A percentile compares a stretch with the other conserved stretches of the same genome.
Conservation (phyloP, 2,113 vertebrate species). For the Corythornis madagascariensis region DNA sequence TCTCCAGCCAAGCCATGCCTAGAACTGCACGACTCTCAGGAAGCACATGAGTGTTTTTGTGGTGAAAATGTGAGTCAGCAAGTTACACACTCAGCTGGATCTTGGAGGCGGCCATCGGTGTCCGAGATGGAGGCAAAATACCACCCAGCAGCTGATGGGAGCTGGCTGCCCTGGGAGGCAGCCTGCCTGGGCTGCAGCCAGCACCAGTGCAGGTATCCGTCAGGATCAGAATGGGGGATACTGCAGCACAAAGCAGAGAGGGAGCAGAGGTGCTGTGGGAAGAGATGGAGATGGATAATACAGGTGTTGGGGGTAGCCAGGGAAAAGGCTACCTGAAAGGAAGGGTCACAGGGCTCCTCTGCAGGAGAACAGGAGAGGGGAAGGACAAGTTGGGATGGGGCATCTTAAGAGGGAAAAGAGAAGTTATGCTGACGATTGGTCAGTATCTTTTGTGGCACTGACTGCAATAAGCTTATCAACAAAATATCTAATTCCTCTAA, state of each 20-base stretch:
- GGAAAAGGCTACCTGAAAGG: not conserved
- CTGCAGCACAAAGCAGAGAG: not conserved
- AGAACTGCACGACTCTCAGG: not conserved
- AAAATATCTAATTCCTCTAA: not conserved
- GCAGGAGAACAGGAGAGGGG: not conserved
- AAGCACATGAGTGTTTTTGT: not conserved
- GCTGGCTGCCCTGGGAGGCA: not conserved
- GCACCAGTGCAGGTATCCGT: accelerated
- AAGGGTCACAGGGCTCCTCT: not conserved
- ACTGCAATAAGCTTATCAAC: not conserved
- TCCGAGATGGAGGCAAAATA: not conserved
- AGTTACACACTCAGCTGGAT: conserved; percentile 28
- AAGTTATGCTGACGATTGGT: not conserved
- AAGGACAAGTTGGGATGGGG: not conserved
- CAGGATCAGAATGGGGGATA: accelerated
- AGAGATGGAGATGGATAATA: not conserved
- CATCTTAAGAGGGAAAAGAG: not conserved
- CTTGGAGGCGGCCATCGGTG: not conserved
- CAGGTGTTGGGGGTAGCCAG: not conserved
- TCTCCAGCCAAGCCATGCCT: conserved; percentile 34
- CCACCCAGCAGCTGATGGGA: not conserved
- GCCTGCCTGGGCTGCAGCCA: not conserved
- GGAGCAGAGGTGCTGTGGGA: not conserved
- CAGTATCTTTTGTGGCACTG: not conserved
- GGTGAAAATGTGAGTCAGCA: conserved; percentile 59